A percentile compares a stretch with the other conserved stretches of the same genome.
Evolutionary conservation across 2,797 vertebrate species (phyloP).

Genomic region (Erpetoichthys calabaricus): DNA sequence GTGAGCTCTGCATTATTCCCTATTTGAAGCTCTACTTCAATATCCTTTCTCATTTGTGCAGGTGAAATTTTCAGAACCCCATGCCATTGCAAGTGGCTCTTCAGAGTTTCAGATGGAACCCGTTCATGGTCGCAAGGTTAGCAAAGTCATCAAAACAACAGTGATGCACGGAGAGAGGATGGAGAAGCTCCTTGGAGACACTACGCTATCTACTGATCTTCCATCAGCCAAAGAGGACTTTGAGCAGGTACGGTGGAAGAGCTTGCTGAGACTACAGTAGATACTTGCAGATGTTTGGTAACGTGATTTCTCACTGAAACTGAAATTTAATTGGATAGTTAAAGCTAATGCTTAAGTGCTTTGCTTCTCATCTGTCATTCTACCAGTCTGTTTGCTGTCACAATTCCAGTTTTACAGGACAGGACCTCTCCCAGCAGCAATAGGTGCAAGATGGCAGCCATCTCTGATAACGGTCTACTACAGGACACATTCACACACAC

Average conservation of each 20-base stretch:
- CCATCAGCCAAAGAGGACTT: constrained; percentile 92
- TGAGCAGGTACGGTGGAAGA: constrained; percentile 59
- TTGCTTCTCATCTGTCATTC: too few species aligned
- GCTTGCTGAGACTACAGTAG: too few species aligned
- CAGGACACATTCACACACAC: too few species aligned
- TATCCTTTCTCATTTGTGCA: constrained; percentile 21
- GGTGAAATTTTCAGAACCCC: constrained; percentile 70
- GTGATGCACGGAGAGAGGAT: constrained; percentile 74
- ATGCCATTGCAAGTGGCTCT: constrained; percentile 31
- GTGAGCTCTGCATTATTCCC: not conserved
- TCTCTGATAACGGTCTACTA: too few species aligned
- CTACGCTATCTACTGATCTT: constrained; percentile 69
- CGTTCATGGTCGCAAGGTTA: constrained; percentile 83
- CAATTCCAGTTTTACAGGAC: too few species aligned
- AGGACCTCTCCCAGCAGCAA: too few species aligned
- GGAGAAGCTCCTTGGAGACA: constrained; percentile 74
- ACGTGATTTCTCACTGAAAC: too few species aligned
- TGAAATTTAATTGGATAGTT: too few species aligned
- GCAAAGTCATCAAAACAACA: constrained; percentile 86
- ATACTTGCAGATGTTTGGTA: too few species aligned
- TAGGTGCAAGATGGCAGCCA: too few species aligned
- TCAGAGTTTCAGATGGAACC: constrained; percentile 75
- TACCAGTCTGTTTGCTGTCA: too few species aligned
- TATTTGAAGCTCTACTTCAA: constrained; percentile 10
- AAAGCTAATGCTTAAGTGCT: too few species aligned